Base-by-base conservation (phyloP, 2,888 invertebrate genomes). In the Mimumesa dahlbomi region DNA sequence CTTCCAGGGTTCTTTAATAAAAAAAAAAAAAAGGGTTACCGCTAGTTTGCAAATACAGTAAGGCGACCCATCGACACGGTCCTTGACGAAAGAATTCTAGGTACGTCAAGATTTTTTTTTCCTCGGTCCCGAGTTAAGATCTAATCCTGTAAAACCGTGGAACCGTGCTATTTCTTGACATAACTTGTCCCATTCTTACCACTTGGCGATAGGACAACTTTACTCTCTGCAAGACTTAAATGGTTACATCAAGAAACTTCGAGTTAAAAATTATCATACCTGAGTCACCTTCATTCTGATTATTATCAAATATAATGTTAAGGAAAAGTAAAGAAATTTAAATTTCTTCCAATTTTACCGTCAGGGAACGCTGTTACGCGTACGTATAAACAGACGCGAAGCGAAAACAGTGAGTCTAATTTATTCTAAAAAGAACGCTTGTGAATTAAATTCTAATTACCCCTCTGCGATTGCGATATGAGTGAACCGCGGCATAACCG, bases 11-110 rank as follows among this genome's bases (percentile, higher is more conserved):
- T 49, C 16, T 42, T 13, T 13, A 13, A 6, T n/a, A n/a, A 14
- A 18, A 34, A 29, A 57, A 73, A 75, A 14, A 18, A 34, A 22
- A 53, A 73, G 73, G 73, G 77, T 68, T 80, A 70, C 81, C 81
- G 77, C 79, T 82, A 82, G 75, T 75, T 81, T 64, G 54, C 74
- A 82, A 81, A 82, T 77, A 79, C 73, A 66, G 75, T 68, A 70
- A 75, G 66, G 21, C 66, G 75, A 64, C 67, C 66, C 34, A 58
- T 54, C 67, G 68, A 71, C 58, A 67, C 63, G 64, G 73, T 79
- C 79, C 74, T 79, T 59, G 62, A 73, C 45, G 59, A 57, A 56
- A 45, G 45, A 13, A 25, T 52, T 29, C 46, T 22, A 29, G 62
- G 40, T 34, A 21, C 29, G 53, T 56, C 50, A 43, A 0, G 13